Conservation (phyloP, 2,113 vertebrate species). For the Sebastes fasciatus region DNA sequence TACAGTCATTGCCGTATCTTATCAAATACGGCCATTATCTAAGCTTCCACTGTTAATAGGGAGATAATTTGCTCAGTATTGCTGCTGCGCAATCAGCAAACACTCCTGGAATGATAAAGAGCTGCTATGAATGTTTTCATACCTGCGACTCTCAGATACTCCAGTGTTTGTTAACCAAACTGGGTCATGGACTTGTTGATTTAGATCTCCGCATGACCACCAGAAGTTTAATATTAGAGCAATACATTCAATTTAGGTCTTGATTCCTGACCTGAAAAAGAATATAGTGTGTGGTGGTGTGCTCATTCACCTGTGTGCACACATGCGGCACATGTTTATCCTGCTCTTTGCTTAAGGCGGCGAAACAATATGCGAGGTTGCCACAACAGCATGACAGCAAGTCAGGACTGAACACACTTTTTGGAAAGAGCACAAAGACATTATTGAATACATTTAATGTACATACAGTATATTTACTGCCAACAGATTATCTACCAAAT, state of each 20-base stretch:
- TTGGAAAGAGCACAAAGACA: background rate
- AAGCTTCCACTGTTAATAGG: constrained; percentile 11
- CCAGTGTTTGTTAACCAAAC: background rate
- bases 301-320: background rate
- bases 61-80: constrained; percentile 11
- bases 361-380: constrained; percentile 7
- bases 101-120: constrained; percentile 25
- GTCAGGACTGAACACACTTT: constrained; percentile 12
- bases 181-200: constrained; percentile 25
- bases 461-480: too few relatives aligned
- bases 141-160: constrained; percentile 5
- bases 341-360: constrained; percentile 41
- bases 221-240: constrained; percentile 21
- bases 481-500: too few relatives aligned
- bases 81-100: constrained; percentile 42
- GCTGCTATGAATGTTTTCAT: background rate
- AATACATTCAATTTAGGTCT: constrained; percentile 8
- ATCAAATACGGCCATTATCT: constrained; percentile 32
- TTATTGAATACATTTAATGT: background rate
- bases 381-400: constrained; percentile 21
- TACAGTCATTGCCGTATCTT: constrained; percentile 27
- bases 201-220: constrained; percentile 21
- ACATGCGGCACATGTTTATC: constrained; percentile 37
- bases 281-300: background rate
- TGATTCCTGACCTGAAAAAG: constrained; percentile 13